A percentile compares a stretch with the other conserved stretches of the same genome.
Conservation (phyloP, 1,140 invertebrate species). For the Cotesia chilonis region DNA sequence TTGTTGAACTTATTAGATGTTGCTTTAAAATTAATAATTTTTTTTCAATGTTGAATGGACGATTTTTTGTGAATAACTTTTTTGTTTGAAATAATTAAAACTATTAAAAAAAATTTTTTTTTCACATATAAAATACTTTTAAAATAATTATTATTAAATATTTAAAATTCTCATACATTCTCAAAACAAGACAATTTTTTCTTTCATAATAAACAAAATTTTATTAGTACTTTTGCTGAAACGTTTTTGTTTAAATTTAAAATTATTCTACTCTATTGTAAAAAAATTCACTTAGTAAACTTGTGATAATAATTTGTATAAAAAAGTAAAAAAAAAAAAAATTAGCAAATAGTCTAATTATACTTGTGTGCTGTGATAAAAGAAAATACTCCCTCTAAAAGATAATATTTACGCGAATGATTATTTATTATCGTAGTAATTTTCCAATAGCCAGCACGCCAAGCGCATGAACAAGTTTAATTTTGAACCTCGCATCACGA, state of each 20-base stretch:
- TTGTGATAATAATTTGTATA: neutral
- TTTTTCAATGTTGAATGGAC: too few species aligned
- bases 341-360: neutral
- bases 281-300: neutral
- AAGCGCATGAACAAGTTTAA: constrained; percentile 30
- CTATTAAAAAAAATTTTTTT: too few species aligned
- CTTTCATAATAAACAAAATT: too few species aligned
- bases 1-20: constrained; percentile 1
- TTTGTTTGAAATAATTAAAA: too few species aligned
- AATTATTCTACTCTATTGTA: too few species aligned
- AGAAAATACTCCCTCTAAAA: constrained; percentile 5
- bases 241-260: neutral
- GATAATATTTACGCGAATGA: constrained; percentile 29
- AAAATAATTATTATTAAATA: too few species aligned
- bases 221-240: neutral
- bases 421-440: constrained; percentile 33
- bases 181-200: neutral
- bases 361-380: constrained; percentile 23
- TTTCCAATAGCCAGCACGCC: constrained; percentile 31
- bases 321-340: constrained; percentile 10
- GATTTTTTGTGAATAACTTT: too few species aligned
- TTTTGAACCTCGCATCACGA: constrained; percentile 28
- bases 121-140: too few species aligned
- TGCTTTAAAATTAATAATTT: constrained; percentile 22
- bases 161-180: too few species aligned